phyloP scores from a whole-genome alignment of 1,140 invertebrate genomes.

The Oncopeltus fasciatus region DNA sequence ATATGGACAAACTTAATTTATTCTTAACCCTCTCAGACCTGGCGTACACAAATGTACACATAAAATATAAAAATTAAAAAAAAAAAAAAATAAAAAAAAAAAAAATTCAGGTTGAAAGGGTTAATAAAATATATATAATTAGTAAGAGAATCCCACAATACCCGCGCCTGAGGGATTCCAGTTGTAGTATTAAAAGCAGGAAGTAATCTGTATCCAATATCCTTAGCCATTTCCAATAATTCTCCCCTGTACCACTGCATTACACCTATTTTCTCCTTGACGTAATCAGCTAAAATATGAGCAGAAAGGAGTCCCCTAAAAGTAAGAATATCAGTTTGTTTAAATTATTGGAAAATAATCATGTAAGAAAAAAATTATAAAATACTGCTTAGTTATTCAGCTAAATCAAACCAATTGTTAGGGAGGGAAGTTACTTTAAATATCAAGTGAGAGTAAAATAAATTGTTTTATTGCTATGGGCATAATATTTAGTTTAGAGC shows the following conservation, averaged over 20 bases:
- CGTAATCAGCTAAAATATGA: constrained; percentile 74
- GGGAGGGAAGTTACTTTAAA: no score
- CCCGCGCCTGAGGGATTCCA: constrained; percentile 89
- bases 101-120: not conserved
- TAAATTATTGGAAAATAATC: not conserved
- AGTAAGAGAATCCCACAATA: no score
- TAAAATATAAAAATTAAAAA: no score
- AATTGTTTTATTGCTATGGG: no score
- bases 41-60: no score
- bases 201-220: constrained; percentile 78
- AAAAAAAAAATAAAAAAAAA: not conserved
- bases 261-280: constrained; percentile 57
- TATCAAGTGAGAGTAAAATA: no score
- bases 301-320: constrained; percentile 75
- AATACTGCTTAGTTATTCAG: no score
- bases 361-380: no score
- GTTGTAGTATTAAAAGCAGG: constrained; percentile 96
- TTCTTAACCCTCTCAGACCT: no score
- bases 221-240: constrained; percentile 76
- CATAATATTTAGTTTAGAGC: no score
- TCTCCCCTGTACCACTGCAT: constrained; percentile 88
- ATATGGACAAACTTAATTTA: no score
- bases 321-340: constrained; percentile 22
- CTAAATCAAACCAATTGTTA: no score
- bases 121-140: not conserved